Percentiles rank a stretch among this genome's conserved stretches.
Conservation (phyloP, 2,888 invertebrate species). For the Herminia tarsipennalis region DNA sequence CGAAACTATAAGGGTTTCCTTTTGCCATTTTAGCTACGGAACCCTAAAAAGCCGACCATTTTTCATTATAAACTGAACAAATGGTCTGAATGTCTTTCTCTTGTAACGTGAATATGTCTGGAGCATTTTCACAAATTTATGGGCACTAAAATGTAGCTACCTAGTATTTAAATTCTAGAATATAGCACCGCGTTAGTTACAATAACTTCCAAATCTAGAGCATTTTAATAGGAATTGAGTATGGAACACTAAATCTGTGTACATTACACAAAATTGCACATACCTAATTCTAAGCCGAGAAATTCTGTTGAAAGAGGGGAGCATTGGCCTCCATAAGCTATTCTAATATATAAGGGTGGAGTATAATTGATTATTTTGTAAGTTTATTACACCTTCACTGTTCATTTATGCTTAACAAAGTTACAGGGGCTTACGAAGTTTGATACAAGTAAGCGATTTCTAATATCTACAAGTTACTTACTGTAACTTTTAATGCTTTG, state of each 20-base stretch:
- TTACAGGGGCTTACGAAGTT: conserved; percentile 6
- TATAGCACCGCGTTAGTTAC: conserved; percentile 39
- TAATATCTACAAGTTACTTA: too few relatives aligned
- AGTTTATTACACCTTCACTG: conserved; percentile 20
- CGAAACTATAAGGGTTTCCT: too few relatives aligned
- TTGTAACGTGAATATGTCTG: conserved; percentile 23
- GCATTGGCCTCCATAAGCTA: conserved; percentile 14
- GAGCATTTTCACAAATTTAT: conserved; percentile 37
- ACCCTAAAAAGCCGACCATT: too few relatives aligned
- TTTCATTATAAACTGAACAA: conserved; percentile 22
- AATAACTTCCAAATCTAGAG: conserved; percentile 41
- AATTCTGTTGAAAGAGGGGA: conserved; percentile 20
- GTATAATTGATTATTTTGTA: conserved; percentile 29
- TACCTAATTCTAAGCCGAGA: conserved; percentile 21
- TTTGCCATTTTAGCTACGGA: conserved; percentile 22
- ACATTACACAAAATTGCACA: conserved; percentile 31
- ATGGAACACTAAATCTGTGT: conserved; percentile 26
- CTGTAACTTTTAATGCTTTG: too few relatives aligned
- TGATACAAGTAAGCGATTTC: too few relatives aligned
- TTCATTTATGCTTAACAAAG: conserved; percentile 15
- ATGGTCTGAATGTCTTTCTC: conserved; percentile 29
- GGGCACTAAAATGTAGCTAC: conserved; percentile 33
- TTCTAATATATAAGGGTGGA: conserved; percentile 21
- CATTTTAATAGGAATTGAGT: conserved; percentile 34
- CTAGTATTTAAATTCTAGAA: conserved; percentile 27